Evolutionary conservation across 2,888 invertebrate genomes (phyloP).

Genomic region (Cataglyphis altisquamis): DNA sequence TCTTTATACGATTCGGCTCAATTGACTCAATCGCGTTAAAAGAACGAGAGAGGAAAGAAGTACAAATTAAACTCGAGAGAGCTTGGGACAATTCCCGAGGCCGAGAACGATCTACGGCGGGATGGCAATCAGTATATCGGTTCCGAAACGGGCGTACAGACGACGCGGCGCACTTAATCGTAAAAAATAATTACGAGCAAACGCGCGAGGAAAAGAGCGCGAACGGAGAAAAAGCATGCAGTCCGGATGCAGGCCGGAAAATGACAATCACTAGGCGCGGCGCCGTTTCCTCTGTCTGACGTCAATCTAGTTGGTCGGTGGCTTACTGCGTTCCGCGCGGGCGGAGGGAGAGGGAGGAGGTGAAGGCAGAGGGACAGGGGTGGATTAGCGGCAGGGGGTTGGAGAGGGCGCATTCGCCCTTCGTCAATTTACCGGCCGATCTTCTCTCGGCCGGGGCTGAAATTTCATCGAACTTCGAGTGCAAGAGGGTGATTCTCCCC

Average conservation of each 20-base stretch:
- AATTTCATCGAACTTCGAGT: constrained; percentile 72
- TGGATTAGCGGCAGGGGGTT: constrained; percentile 42
- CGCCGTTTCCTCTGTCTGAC: constrained; percentile 82
- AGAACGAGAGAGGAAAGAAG: constrained; percentile 1
- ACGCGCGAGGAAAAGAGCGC: constrained; percentile 74
- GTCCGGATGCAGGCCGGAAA: constrained; percentile 85
- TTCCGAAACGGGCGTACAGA: constrained; percentile 67
- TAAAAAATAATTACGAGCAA: constrained; percentile 84
- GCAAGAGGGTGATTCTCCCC: constrained; percentile 62
- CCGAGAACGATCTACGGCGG: constrained; percentile 15
- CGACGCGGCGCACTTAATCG: constrained; percentile 79
- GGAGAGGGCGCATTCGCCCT: constrained; percentile 69
- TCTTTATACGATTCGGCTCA: neutral
- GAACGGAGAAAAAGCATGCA: constrained; percentile 78
- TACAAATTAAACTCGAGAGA: constrained; percentile 8
- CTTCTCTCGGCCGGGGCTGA: constrained; percentile 64
- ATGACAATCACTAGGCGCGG: constrained; percentile 85
- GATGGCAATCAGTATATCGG: constrained; percentile 59
- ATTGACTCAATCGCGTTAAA: neutral
- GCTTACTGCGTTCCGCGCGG: constrained; percentile 58
- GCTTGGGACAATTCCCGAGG: constrained; percentile 21
- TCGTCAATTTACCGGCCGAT: constrained; percentile 71
- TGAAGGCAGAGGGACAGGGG: neutral
- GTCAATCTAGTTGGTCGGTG: constrained; percentile 75
- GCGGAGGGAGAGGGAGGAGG: constrained; percentile 2